A percentile compares a stretch with the other conserved stretches of the same genome.
These are phyloP conservation scores for Salmo trutta DNA, from an alignment of 2,797 vertebrate species.

Conservation along the genomic window DNA sequence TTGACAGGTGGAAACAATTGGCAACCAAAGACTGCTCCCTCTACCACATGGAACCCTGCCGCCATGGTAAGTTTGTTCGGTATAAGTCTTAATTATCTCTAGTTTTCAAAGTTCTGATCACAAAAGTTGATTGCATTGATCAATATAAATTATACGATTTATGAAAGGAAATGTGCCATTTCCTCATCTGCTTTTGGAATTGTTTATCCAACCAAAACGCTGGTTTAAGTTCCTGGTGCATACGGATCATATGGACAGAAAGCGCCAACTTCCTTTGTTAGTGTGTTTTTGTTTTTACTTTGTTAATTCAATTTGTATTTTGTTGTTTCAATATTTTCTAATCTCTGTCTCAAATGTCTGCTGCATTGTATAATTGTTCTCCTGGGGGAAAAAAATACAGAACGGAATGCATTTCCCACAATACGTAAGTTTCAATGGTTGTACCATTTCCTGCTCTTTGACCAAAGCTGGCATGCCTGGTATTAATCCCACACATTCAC, in stretches of 20 bases:
- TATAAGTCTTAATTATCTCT: too few relatives aligned
- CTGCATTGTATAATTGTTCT: conserved; percentile 88
- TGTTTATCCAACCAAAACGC: not conserved
- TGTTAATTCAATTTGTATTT: not conserved
- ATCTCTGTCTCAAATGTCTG: conserved; percentile 77
- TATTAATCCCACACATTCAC: conserved; percentile 80
- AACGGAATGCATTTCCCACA: conserved; percentile 91
- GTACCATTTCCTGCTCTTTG: conserved; percentile 71
- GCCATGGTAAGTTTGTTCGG: conserved; percentile 80
- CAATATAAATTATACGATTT: not conserved
- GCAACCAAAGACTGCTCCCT: conserved; percentile 92
- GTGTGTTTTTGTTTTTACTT: too few relatives aligned
- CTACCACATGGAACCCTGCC: conserved; percentile 94
- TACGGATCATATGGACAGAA: too few relatives aligned
- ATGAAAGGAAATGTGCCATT: not conserved
- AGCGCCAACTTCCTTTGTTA: too few relatives aligned
- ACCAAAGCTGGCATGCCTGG: conserved; percentile 71
- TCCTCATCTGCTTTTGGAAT: not conserved
- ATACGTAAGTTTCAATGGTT: conserved; percentile 89
- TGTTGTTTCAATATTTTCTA: conserved; percentile 56
- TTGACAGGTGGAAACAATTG: conserved; percentile 94
- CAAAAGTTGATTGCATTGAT: not conserved
- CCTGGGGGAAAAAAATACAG: conserved; percentile 80
- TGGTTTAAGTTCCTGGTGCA: too few relatives aligned
- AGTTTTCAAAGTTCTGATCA: not conserved